phyloP scores from a whole-genome alignment of 2,797 vertebrate genomes.

The Oceanodroma leucorhoa region DNA sequence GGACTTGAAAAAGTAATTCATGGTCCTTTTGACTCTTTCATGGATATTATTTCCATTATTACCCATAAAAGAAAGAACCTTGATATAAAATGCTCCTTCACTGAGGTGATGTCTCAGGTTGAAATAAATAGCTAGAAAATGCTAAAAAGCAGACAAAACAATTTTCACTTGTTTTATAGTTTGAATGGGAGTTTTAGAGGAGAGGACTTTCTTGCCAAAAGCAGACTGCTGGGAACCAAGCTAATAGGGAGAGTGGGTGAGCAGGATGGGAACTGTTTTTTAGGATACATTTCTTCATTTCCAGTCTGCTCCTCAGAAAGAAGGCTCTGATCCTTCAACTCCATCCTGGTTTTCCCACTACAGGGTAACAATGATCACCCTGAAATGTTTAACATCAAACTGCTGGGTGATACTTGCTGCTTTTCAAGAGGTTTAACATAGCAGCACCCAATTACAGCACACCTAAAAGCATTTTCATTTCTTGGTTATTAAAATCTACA shows the following conservation, averaged over 20 bases:
- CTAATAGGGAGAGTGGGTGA: neutral
- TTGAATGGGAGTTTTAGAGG: neutral
- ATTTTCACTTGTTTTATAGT: neutral
- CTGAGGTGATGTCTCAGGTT: neutral
- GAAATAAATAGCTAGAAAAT: neutral
- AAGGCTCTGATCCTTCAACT: neutral
- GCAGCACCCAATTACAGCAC: neutral
- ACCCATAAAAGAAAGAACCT: neutral
- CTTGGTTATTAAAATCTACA: neutral
- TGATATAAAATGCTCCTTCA: neutral
- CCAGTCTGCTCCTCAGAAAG: neutral
- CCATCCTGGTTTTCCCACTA: neutral
- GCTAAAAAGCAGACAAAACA: neutral
- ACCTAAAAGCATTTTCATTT: neutral
- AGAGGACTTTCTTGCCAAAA: neutral
- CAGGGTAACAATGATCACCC: neutral
- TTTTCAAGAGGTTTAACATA: neutral
- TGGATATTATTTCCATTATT: neutral
- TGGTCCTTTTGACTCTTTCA: neutral
- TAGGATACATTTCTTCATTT: neutral
- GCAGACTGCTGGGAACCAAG: neutral
- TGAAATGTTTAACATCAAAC: neutral
- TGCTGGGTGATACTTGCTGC: neutral
- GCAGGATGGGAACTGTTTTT: neutral
- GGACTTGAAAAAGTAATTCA: constrained; percentile 7